These are phyloP conservation scores for Gorsachius goisagi DNA, from an alignment of 2,113 vertebrate species.

Conservation along the genomic window DNA sequence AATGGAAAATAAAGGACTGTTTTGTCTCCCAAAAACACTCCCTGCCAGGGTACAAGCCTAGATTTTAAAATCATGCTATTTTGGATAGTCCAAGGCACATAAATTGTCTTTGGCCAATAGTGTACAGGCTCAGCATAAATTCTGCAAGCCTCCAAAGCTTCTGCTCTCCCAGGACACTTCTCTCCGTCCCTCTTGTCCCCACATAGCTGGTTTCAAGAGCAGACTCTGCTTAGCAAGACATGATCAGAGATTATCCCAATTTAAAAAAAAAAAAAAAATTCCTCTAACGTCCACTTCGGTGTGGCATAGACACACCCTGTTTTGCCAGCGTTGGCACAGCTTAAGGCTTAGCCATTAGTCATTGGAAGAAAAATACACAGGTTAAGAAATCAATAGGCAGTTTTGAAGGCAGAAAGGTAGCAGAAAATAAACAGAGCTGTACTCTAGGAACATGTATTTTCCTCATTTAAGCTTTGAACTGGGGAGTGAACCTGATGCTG, in stretches of 20 bases:
- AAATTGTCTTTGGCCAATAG: not conserved
- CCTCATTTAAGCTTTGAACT: slow-evolving; percentile 11
- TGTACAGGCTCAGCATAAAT: not conserved
- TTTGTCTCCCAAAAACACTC: not conserved
- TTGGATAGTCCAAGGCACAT: not conserved
- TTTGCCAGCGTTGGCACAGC: not conserved
- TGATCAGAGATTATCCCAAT: not conserved
- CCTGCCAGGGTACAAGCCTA: not conserved
- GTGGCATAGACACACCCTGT: not conserved
- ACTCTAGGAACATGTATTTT: not conserved
- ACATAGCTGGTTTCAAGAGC: not conserved
- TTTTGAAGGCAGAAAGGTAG: slow-evolving; percentile 13
- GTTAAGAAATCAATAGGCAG: slow-evolving; percentile 6
- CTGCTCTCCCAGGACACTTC: not conserved
- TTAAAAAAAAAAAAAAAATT: not conserved
- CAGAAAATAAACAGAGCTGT: slow-evolving; percentile 7
- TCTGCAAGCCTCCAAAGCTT: not conserved
- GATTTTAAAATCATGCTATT: not conserved
- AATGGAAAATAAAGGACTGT: not conserved
- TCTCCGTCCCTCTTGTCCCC: not conserved
- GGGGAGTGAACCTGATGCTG: not conserved
- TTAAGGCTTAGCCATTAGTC: not conserved
- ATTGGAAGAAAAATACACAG: not conserved
- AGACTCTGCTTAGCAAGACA: not conserved
- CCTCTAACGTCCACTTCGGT: not conserved